phyloP scores from a whole-genome alignment of 2,797 vertebrate genomes.

The Leptatherina wallacei region DNA sequence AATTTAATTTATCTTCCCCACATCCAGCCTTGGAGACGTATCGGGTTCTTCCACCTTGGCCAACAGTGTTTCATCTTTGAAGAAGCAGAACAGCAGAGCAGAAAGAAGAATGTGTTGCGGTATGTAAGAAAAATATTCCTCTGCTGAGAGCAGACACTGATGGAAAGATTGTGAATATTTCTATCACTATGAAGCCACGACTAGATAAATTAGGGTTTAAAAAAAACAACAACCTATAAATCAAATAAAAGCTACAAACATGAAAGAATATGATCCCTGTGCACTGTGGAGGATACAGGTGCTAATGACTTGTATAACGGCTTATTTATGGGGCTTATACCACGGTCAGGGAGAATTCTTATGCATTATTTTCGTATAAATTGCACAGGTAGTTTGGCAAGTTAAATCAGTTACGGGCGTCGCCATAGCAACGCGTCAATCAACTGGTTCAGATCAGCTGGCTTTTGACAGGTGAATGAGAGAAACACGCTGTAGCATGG shows the following conservation, averaged over 20 bases:
- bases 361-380: too few relatives aligned
- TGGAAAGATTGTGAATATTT: not conserved
- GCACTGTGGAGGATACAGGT: too few relatives aligned
- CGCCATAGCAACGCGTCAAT: too few relatives aligned
- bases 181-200: not conserved
- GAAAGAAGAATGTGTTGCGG: conserved; percentile 17
- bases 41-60: conserved; percentile 35
- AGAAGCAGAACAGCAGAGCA: conserved; percentile 45
- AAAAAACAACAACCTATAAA: not conserved
- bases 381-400: too few relatives aligned
- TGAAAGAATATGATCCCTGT: too few relatives aligned
- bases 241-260: not conserved
- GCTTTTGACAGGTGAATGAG: too few relatives aligned
- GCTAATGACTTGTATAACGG: too few relatives aligned
- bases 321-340: too few relatives aligned
- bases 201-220: not conserved
- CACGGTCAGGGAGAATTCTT: too few relatives aligned
- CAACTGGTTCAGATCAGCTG: too few relatives aligned
- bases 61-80: conserved; percentile 51
- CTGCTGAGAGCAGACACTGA: not conserved
- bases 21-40: conserved; percentile 43
- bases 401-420: too few relatives aligned
- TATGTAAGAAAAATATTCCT: conserved; percentile 7
- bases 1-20: not conserved
- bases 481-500: too few relatives aligned